Evolutionary conservation across 2,113 vertebrate genomes (phyloP).

Genomic region (Gracilinanus agilis): DNA sequence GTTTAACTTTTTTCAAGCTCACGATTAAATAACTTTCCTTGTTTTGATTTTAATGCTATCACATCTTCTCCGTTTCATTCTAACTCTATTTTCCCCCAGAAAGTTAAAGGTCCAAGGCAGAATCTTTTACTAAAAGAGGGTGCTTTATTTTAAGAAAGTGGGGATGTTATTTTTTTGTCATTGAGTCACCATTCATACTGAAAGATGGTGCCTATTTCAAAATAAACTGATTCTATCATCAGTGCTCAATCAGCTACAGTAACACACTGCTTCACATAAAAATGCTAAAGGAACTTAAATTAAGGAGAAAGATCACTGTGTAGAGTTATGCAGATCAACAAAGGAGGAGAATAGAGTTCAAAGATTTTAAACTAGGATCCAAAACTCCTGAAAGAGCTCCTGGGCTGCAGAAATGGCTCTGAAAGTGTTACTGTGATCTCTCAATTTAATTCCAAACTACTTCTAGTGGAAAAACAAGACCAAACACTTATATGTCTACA

Average conservation of each 20-base stretch:
- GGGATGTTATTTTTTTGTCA: slow-evolving; percentile 1
- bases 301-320: slow-evolving; percentile 8
- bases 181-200: not conserved
- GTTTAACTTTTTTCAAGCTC: not conserved
- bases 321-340: too few species aligned
- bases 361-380: too few species aligned
- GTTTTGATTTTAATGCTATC: not conserved
- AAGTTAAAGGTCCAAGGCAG: slow-evolving; percentile 13
- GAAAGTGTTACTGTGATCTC: not conserved
- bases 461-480: not conserved
- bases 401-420: not conserved
- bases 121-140: not conserved
- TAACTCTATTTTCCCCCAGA: not conserved
- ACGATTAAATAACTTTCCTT: not conserved
- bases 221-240: not conserved
- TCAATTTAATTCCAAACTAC: not conserved
- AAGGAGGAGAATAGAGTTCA: too few species aligned
- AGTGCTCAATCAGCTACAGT: too few species aligned
- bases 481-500: not conserved
- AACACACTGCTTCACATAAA: not conserved
- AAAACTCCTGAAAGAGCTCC: too few species aligned
- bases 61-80: not conserved
- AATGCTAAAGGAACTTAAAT: slow-evolving; percentile 1
- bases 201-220: not conserved
- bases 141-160: not conserved